phyloP scores from a whole-genome alignment of 2,797 vertebrate species.

The Jordanella pulchra region DNA sequence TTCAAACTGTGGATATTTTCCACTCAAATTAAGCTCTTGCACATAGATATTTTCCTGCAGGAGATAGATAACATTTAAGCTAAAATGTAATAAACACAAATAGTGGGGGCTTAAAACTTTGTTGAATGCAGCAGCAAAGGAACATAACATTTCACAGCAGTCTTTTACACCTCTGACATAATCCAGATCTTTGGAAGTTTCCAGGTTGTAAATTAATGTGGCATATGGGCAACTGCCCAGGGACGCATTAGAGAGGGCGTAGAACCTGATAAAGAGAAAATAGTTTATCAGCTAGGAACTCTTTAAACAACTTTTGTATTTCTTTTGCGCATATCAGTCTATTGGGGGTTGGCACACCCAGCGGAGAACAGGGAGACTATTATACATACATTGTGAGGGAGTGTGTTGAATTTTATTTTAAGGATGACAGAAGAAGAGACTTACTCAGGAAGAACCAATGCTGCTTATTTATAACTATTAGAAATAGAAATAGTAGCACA shows the following conservation, averaged over 20 bases:
- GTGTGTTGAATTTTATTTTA: not conserved
- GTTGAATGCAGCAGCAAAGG: not conserved
- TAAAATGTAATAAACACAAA: not conserved
- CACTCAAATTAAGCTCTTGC: slow-evolving; percentile 23
- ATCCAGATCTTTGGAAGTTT: not conserved
- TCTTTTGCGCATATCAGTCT: not conserved
- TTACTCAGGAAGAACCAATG: too few relatives aligned
- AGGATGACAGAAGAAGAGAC: too few relatives aligned
- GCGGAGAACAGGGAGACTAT: not conserved
- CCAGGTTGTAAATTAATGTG: not conserved
- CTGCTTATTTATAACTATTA: too few relatives aligned
- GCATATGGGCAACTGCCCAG: not conserved
- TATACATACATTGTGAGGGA: not conserved
- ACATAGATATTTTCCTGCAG: slow-evolving; percentile 5
- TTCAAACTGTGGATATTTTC: slow-evolving; percentile 17
- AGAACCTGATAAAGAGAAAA: not conserved
- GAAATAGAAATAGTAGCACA: too few relatives aligned
- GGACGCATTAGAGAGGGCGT: not conserved
- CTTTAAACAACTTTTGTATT: not conserved
- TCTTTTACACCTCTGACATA: not conserved
- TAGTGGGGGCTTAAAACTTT: not conserved
- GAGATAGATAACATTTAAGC: slow-evolving; percentile 1
- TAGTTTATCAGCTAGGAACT: too few relatives aligned
- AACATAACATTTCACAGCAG: not conserved
- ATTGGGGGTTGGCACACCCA: not conserved